Base-by-base conservation (phyloP, 2,113 vertebrate genomes). In the Ranitomeya imitator region DNA sequence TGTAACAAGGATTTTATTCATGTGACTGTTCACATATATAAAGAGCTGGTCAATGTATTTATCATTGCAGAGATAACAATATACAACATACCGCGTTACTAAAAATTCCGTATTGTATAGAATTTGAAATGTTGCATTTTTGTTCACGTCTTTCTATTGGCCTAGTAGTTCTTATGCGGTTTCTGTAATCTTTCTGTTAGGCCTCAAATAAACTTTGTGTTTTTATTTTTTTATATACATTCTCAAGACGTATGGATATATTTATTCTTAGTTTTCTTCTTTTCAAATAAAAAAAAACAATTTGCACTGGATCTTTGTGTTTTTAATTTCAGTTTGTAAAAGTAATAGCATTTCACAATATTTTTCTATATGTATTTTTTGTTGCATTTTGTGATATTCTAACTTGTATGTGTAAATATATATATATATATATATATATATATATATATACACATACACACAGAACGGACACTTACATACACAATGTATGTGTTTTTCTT, bases 191-290 rank as follows among this genome's bases (percentile, higher is more conserved):
- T 92, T 94, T 96, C 95, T 94, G 94, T 96, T 96, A 95, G 93
- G 94, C 94, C 92, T 95, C 94, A 96, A 96, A 97, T 96, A 96
- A 93, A 96, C 95, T 88, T 95, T 88, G 93, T 95, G 96, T 97
- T 96, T 97, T 99, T 99, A 99, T 99, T 99, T 99, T 76, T 76
- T 99, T 99, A 97, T 99, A 99, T 96, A 31, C 26, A 97, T 98
- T 99, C 96, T 97, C 96, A 96, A 98, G 96, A 96, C 97, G 92
- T 97, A 96, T 97, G 94, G 93, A 96, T 96, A 99, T 99, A 99
- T 99, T 99, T 99, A 99, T 99, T 99, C 98, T 96, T 92, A 45
- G 94, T 95, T 96, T 97, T 95, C 95, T 94, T 96, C 96, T 93
- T 97, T 99, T 99, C 96, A 98, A 94, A 99, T 98, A 98, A 99